Evolutionary conservation across 1,140 invertebrate genomes (phyloP), one percentile per base, ranked within the genome.

Genomic region (Liolophura sinensis): DNA sequence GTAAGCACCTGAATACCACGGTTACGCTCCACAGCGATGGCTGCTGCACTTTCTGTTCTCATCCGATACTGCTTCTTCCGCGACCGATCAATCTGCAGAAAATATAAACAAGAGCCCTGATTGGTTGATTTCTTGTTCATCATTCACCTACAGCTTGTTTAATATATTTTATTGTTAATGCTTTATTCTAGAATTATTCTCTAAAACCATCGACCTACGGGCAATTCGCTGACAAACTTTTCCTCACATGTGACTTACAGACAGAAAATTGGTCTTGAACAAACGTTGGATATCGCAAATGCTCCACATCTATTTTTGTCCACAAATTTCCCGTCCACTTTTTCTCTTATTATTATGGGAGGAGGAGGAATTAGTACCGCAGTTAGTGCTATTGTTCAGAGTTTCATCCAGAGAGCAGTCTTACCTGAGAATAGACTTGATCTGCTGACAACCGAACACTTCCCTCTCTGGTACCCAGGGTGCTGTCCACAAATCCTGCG

Each of bases 11-110:
- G 24, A n/a, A 12, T 47, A 5, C 31, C 40, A 50, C 60, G 58
- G 65, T 70, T 78, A 24, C 72, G 65, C 71, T 76, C 50, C 16
- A 73, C 67, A 50, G 77, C 77, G 27, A 79, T 79, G 14, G 77
- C 77, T 22, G 74, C 77, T 18, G 77, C 77, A 67, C 69, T 76
- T 56, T 75, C 77, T 56, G 55, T 76, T 20, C 66, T 67, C 77
- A 79, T 73, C 15, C 73, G 61, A 31, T 66, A 69, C 24, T 67
- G n/a, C n/a, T 69, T 11, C 70, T 68, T 55, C 50, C 54, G 50
- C 50, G 50, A 27, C 46, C 24, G 50, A 20, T 60, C 46, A 7
- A 60, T 47, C 59, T 60, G n/a, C 14, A 15, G 14, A 50, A 50
- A 15, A 14, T 15, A 50, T 14, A 50, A n/a, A 50, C 49, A 14